phyloP scores from a whole-genome alignment of 2,797 vertebrate species.

The Gallinago solitaria region DNA sequence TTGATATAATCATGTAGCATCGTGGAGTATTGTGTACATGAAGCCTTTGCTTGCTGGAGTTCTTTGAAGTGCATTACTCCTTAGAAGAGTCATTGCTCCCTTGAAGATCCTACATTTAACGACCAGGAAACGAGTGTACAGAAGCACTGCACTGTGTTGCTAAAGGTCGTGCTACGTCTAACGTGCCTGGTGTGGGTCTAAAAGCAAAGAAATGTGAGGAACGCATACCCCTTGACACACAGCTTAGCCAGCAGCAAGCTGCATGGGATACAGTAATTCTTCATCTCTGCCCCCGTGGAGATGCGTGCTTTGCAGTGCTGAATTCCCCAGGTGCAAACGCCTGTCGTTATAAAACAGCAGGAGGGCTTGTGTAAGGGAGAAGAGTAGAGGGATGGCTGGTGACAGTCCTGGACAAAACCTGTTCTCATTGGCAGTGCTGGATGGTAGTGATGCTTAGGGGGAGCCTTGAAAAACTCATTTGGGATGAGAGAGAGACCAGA shows the following conservation, averaged over 20 bases:
- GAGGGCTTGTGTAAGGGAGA: not conserved
- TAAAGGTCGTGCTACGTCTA: not conserved
- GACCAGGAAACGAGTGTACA: not conserved
- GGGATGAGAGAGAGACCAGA: not conserved
- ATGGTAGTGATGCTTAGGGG: not conserved
- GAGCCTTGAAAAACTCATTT: not conserved
- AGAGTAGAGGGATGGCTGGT: not conserved
- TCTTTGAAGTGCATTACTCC: slow-evolving; percentile 44
- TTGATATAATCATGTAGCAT: slow-evolving; percentile 37
- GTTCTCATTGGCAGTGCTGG: not conserved
- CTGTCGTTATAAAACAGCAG: not conserved
- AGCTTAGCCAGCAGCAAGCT: not conserved
- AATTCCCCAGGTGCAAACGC: accelerated
- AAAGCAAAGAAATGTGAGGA: not conserved
- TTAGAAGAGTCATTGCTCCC: not conserved
- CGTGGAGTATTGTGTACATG: not conserved
- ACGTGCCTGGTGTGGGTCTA: not conserved
- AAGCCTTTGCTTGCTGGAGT: slow-evolving; percentile 22
- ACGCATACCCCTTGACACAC: not conserved
- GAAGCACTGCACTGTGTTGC: not conserved
- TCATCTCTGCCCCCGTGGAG: not conserved
- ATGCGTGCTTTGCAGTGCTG: not conserved
- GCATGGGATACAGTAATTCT: not conserved
- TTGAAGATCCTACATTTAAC: not conserved
- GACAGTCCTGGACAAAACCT: not conserved